Evolutionary conservation across 2,113 vertebrate species (phyloP).

Genomic region (Microtus montanus): DNA sequence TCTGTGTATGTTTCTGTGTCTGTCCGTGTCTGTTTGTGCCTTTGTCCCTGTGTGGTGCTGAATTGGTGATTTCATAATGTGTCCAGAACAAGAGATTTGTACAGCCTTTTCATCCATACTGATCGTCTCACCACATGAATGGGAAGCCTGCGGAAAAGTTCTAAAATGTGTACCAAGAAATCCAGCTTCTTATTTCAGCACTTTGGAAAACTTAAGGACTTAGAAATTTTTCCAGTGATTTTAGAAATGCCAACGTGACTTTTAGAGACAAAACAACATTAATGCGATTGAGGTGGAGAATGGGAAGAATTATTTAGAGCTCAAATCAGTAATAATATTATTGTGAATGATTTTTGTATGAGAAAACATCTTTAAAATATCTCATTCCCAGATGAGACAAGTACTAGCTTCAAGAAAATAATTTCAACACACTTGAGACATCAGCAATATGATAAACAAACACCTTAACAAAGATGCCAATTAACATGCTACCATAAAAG

Average conservation of each 20-base stretch:
- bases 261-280: not conserved
- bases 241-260: constrained; percentile 36
- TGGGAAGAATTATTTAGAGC: not conserved
- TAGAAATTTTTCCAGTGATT: constrained; percentile 69
- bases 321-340: not conserved
- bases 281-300: too few relatives aligned
- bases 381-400: not conserved
- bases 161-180: constrained; percentile 44
- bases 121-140: constrained; percentile 13
- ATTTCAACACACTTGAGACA: not conserved
- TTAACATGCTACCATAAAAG: not conserved
- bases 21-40: not conserved
- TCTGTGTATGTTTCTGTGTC: not conserved
- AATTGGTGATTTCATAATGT: constrained; percentile 41
- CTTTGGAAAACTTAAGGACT: constrained; percentile 70
- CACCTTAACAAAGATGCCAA: not conserved
- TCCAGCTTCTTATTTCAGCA: constrained; percentile 40
- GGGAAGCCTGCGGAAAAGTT: constrained; percentile 68
- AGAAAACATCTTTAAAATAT: constrained; percentile 42
- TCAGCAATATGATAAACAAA: not conserved
- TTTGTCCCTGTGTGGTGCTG: not conserved
- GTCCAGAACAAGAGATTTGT: not conserved
- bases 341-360: not conserved
- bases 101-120: not conserved
- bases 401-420: constrained; percentile 22